phyloP scores from a whole-genome alignment of 2,113 vertebrate species.

The Petaurus breviceps region DNA sequence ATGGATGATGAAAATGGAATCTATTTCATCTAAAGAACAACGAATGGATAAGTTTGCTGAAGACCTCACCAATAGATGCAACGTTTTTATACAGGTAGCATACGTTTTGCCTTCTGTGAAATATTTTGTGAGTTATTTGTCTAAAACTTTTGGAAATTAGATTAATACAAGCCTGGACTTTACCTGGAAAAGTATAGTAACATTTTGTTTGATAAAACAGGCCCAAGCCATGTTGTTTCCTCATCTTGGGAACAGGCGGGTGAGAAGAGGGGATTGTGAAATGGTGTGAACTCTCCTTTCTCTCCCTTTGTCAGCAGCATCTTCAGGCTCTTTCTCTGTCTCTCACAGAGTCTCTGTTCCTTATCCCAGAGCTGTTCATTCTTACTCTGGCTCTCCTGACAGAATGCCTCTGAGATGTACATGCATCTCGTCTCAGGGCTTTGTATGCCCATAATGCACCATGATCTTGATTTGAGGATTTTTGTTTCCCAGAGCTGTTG shows the following conservation, averaged over 20 bases:
- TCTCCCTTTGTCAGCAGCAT: not conserved
- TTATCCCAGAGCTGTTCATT: not conserved
- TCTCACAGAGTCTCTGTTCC: not conserved
- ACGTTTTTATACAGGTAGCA: conserved; percentile 96
- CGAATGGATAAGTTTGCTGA: conserved; percentile 91
- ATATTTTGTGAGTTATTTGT: conserved; percentile 20
- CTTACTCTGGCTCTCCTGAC: not conserved
- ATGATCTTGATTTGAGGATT: not conserved
- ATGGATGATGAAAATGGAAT: conserved; percentile 99
- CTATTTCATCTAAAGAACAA: conserved; percentile 94
- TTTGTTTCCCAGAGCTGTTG: not conserved
- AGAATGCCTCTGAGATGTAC: not conserved
- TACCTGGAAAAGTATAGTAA: not conserved
- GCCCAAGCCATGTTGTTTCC: conserved; percentile 33
- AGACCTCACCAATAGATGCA: conserved; percentile 95
- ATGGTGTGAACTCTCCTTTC: not conserved
- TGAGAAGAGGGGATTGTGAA: not conserved
- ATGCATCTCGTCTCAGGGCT: not conserved
- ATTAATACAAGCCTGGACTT: not conserved
- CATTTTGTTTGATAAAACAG: conserved; percentile 35
- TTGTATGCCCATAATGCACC: not conserved
- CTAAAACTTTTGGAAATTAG: conserved; percentile 25
- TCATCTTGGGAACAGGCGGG: not conserved
- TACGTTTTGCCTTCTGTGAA: conserved; percentile 48
- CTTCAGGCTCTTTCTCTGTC: not conserved